Evolutionary conservation across 2,113 vertebrate genomes (phyloP).

Genomic region (Gyps fulvus): DNA sequence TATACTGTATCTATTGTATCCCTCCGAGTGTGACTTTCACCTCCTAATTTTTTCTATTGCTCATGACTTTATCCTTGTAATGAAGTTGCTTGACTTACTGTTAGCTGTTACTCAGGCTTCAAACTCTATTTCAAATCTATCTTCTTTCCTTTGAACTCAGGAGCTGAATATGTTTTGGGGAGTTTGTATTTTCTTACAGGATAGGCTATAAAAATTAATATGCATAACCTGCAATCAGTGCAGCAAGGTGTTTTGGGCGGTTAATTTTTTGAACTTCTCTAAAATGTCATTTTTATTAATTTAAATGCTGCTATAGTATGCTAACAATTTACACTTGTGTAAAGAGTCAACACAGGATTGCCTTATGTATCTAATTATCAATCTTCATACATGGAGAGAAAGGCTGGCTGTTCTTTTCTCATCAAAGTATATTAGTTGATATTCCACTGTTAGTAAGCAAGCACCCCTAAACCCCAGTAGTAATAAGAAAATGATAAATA

Average conservation of each 20-base stretch:
- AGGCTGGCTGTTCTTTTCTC: neutral
- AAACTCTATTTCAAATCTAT: neutral
- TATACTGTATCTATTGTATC: neutral
- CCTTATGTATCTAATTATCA: neutral
- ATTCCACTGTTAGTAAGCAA: neutral
- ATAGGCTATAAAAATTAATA: neutral
- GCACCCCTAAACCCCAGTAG: neutral
- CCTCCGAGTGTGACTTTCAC: neutral
- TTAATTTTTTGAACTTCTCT: neutral
- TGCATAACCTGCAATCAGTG: neutral
- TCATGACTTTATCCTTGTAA: neutral
- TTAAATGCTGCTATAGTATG: neutral
- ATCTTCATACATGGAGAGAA: neutral
- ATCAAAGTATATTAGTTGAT: neutral
- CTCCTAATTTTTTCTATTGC: neutral
- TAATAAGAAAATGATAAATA: neutral
- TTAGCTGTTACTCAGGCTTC: neutral
- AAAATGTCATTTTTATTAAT: neutral
- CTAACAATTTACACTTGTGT: neutral
- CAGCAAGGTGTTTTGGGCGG: neutral
- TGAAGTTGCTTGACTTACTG: neutral
- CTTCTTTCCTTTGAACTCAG: neutral
- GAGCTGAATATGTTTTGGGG: neutral
- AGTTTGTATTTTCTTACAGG: neutral
- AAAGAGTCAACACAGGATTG: neutral